Conservation (phyloP, 2,888 invertebrate species). For the Chironomus tentans region DNA sequence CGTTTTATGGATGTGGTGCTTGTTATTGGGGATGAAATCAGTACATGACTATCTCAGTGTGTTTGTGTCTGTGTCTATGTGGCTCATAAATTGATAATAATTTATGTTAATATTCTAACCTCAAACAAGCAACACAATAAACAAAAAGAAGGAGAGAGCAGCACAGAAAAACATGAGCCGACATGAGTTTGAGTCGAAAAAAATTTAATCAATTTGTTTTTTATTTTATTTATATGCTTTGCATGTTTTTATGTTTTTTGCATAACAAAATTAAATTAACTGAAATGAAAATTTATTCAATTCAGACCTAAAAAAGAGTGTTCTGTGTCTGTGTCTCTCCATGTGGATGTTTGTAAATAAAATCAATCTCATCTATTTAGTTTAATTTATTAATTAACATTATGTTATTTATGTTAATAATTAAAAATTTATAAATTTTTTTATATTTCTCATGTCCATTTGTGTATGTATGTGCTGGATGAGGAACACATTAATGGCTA, state of each 20-base stretch:
- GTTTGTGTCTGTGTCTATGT: background rate
- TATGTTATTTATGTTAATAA: background rate
- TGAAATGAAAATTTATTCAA: no score
- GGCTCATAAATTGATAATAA: background rate
- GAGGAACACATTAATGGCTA: background rate
- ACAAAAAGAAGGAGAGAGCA: background rate
- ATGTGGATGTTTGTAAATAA: background rate
- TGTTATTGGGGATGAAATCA: background rate
- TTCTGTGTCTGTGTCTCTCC: no score
- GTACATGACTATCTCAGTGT: background rate
- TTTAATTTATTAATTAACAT: background rate
- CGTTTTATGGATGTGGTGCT: background rate
- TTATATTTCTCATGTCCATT: no score
- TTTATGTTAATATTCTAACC: constrained; percentile 23
- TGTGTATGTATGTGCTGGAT: no score
- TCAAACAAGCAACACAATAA: background rate
- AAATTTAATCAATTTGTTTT: no score
- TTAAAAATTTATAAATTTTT: background rate
- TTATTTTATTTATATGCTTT: background rate
- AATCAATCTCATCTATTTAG: background rate
- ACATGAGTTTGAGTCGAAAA: background rate
- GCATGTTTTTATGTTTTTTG: background rate
- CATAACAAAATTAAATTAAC: background rate
- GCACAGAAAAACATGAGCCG: no score
- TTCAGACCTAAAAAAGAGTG: no score